Percentiles rank a stretch among this genome's conserved stretches.
Conservation (phyloP, 2,113 vertebrate species). For the Eulacestoma nigropectus region DNA sequence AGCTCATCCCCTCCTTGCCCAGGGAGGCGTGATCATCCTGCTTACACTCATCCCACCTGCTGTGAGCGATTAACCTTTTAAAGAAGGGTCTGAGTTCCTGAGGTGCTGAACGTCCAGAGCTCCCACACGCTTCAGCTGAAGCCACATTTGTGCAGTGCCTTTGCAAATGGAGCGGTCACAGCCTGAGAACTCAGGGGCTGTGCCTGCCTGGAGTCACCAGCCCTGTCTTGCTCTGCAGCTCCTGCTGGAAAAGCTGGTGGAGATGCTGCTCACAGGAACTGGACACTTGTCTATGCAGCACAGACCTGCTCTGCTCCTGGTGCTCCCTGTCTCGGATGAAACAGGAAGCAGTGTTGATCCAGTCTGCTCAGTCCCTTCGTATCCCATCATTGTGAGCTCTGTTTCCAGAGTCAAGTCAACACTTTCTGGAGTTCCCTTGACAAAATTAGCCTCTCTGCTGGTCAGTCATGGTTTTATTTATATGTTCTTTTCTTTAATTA, state of each 20-base stretch:
- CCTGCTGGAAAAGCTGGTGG: not conserved
- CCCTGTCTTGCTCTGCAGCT: not conserved
- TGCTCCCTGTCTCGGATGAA: not conserved
- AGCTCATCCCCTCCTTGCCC: not conserved
- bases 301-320: not conserved
- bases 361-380: not conserved
- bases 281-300: not conserved
- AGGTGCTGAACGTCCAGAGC: not conserved
- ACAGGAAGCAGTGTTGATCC: not conserved
- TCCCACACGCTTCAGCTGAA: accelerated
- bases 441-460: slow-evolving; percentile 16
- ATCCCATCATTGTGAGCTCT: not conserved
- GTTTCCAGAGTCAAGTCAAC: not conserved
- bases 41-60: not conserved
- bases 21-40: not conserved
- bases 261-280: not conserved
- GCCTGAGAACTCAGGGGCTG: not conserved
- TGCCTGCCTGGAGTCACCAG: not conserved
- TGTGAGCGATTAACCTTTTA: not conserved
- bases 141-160: not conserved
- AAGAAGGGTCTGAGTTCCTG: not conserved
- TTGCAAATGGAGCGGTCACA: not conserved
- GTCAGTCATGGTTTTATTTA: slow-evolving; percentile 54
- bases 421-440: not conserved
- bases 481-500: slow-evolving; percentile 39